Conservation (phyloP, 2,113 vertebrate species). For the Gymnocephalus cernua region DNA sequence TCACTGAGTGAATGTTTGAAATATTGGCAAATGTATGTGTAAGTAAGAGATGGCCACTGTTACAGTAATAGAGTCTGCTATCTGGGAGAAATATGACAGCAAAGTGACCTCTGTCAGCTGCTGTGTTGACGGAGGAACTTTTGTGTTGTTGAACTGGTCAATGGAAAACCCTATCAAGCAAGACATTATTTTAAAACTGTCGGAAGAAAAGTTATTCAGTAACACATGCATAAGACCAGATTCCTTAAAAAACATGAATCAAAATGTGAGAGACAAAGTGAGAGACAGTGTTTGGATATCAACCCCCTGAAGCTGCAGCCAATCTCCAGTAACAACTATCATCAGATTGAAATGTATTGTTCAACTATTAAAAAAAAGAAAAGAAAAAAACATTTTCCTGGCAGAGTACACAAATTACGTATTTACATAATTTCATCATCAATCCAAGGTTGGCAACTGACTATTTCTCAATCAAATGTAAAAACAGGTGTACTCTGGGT, state of each 20-base stretch:
- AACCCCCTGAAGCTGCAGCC: constrained; percentile 27
- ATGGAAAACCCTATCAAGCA: background rate
- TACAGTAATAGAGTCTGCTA: constrained; percentile 28
- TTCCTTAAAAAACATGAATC: constrained; percentile 18
- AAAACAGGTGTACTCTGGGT: background rate
- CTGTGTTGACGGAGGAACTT: constrained; percentile 25
- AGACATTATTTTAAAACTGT: constrained; percentile 1
- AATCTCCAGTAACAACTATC: constrained; percentile 26
- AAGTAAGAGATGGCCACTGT: constrained; percentile 11
- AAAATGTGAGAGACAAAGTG: constrained; percentile 44
- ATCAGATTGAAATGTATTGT: constrained; percentile 10
- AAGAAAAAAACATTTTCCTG: constrained; percentile 1
- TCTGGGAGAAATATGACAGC: constrained; percentile 24
- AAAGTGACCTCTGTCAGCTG: constrained; percentile 49
- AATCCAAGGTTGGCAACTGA: constrained; percentile 3
- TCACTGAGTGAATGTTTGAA: constrained; percentile 24
- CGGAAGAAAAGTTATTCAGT: constrained; percentile 15
- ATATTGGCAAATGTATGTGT: constrained; percentile 25
- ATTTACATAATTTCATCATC: background rate
- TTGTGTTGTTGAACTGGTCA: background rate
- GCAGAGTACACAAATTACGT: background rate
- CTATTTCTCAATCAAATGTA: background rate
- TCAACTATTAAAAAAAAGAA: background rate
- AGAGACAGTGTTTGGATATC: constrained; percentile 39
- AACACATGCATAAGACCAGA: constrained; percentile 5